These are phyloP conservation scores for Amiota mariae DNA, from an alignment of 2,888 invertebrate genomes.

Conservation along the genomic window DNA sequence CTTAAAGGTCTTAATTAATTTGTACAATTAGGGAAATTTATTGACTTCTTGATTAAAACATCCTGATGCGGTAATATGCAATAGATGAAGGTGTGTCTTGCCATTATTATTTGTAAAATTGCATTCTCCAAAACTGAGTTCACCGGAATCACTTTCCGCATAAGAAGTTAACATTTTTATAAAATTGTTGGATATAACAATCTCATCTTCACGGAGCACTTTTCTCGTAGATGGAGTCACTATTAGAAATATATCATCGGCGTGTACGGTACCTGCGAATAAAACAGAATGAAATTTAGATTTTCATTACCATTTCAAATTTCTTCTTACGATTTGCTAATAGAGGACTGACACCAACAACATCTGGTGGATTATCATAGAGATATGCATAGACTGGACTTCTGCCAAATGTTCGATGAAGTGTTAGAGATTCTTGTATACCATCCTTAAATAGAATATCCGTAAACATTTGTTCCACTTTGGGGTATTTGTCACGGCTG, in stretches of 20 bases:
- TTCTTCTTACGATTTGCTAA: slow-evolving; percentile 74
- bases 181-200: slow-evolving; percentile 46
- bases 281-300: neutral
- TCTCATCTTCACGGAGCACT: slow-evolving; percentile 35
- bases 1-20: no score
- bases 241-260: slow-evolving; percentile 54
- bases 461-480: slow-evolving; percentile 76
- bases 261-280: slow-evolving; percentile 52
- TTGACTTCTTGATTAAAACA: neutral
- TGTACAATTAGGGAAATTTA: no score
- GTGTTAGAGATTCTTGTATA: slow-evolving; percentile 77
- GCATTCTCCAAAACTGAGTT: neutral
- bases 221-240: slow-evolving; percentile 32
- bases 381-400: slow-evolving; percentile 80
- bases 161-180: neutral
- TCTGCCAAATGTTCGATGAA: slow-evolving; percentile 76
- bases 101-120: neutral
- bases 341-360: slow-evolving; percentile 75
- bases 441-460: slow-evolving; percentile 79
- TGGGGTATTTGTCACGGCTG: slow-evolving; percentile 74
- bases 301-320: slow-evolving; percentile 75
- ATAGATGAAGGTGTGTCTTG: neutral
- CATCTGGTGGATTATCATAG: slow-evolving; percentile 77
- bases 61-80: neutral
- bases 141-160: neutral